Conservation (phyloP, 2,797 vertebrate species). For the Pseudomugil tenellus region DNA sequence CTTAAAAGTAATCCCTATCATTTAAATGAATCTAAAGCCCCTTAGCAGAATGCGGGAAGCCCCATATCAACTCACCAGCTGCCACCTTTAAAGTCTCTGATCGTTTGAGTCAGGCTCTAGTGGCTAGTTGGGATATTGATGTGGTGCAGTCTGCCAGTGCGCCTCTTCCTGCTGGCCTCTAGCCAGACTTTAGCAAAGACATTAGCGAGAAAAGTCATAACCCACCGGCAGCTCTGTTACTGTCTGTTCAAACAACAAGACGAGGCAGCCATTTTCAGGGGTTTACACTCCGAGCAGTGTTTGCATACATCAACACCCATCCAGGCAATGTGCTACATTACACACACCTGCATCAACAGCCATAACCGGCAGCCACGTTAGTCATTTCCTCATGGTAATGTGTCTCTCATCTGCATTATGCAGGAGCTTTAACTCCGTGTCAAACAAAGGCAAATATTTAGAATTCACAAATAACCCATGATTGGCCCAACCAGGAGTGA, state of each 20-base stretch:
- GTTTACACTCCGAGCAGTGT: conserved; percentile 44
- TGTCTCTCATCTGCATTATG: conserved; percentile 51
- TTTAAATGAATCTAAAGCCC: conserved; percentile 84
- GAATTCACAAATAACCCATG: conserved; percentile 37
- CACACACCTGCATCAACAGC: conserved; percentile 37
- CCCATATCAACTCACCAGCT: conserved; percentile 82
- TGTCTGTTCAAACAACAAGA: conserved; percentile 52
- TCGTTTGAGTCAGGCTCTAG: conserved; percentile 71
- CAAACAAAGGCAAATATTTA: conserved; percentile 65
- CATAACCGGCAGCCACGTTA: conserved; percentile 48
- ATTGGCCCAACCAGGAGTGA: conserved; percentile 36
- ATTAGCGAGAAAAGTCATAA: conserved; percentile 75
- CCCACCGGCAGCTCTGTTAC: conserved; percentile 50
- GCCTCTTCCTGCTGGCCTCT: conserved; percentile 69
- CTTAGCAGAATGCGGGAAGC: conserved; percentile 64
- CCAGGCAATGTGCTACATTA: conserved; percentile 41
- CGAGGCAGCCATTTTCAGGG: conserved; percentile 44
- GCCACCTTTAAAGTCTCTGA: conserved; percentile 78
- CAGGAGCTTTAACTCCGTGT: conserved; percentile 47
- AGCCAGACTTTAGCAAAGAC: conserved; percentile 74
- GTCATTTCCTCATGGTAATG: conserved; percentile 57
- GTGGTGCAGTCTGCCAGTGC: conserved; percentile 75
- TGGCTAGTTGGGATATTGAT: conserved; percentile 83
- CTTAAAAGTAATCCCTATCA: conserved; percentile 83
- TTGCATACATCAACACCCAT: conserved; percentile 41